Evolutionary conservation across 37 sponge, comb jelly and placozoan species (phyloP), one percentile per base, ranked within the genome.

Genomic region (Axinella damicornis): DNA sequence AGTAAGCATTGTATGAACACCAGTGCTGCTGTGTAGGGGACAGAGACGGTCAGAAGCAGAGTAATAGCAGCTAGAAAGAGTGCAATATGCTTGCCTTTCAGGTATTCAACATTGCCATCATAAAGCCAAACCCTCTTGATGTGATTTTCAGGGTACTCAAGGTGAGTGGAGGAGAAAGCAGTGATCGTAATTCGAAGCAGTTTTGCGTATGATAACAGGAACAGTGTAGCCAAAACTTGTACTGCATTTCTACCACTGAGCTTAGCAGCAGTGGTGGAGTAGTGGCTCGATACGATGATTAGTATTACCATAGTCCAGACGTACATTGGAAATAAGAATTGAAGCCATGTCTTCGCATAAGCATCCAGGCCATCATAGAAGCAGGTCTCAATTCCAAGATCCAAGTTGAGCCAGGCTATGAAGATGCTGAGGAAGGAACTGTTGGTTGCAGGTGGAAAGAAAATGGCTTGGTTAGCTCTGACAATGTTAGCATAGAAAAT

Each of bases 31-130:
- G 41, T 71, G 27, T 46, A 71, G 2, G 73, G 73, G 4, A 71
- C 4, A 2, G 53, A 38, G 33, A 67, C 6, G 34, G 40, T 14
- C 37, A 21, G 2, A 21, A 28, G 46, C 24, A 41, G 17, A 15
- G 5, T 1, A 5, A 21, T 4, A 71, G 22, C 73, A 27, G 78
- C 25, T 28, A 24, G 2, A 40, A 62, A 37, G 15, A 77, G 63
- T 20, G 20, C 21, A 21, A 41, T 58, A n/a, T 36, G 52, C 30
- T 16, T 38, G n/a, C 36, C n/a, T n/a, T 41, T 35, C 20, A 83
- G 58, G 73, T 83, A 83, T 19, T 72, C 53, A 54, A 70, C 19
- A 41, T 38, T 83, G 13, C 83, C 83, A 36, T 83, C 83, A 61
- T 25, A 32, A 5, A 39, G 2, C 83, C 83, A 83, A 2, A 83